These are phyloP conservation scores for Takifugu flavidus DNA, from an alignment of 2,113 vertebrate genomes.

Conservation along the genomic window DNA sequence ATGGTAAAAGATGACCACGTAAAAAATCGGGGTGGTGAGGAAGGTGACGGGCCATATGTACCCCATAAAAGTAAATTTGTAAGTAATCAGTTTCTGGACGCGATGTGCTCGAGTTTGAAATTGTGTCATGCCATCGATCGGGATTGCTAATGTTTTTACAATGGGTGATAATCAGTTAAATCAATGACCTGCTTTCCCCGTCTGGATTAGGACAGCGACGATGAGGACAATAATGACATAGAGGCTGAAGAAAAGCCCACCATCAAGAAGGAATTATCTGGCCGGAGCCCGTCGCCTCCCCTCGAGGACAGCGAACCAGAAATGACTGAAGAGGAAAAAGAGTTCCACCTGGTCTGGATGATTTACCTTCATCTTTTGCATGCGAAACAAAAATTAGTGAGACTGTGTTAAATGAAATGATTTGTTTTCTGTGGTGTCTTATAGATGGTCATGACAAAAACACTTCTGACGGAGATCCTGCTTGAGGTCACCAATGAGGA, in stretches of 20 bases:
- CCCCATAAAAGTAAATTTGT: constrained; percentile 99
- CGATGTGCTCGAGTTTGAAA: no score
- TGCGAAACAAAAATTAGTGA: not conserved
- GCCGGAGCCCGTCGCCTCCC: constrained; percentile 85
- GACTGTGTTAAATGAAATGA: not conserved
- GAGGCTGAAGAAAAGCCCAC: constrained; percentile 79
- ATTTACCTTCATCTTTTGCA: not conserved
- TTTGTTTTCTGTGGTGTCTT: not conserved
- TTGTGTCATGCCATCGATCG: not conserved
- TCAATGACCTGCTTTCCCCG: no score
- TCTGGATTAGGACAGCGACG: constrained; percentile 86
- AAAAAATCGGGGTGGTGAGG: constrained; percentile 77
- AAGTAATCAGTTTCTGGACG: constrained; percentile 60
- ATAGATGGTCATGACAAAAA: constrained; percentile 95
- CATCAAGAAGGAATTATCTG: constrained; percentile 78
- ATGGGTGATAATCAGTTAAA: no score
- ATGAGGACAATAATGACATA: constrained; percentile 76
- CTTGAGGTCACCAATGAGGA: constrained; percentile 98
- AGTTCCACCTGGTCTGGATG: constrained; percentile 89
- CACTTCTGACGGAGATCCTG: constrained; percentile 94
- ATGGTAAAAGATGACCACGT: constrained; percentile 85
- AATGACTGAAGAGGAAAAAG: constrained; percentile 96
- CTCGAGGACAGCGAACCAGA: constrained; percentile 94
- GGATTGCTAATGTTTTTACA: no score
- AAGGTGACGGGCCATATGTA: constrained; percentile 83